A percentile compares a stretch with the other conserved stretches of the same genome.
Conservation (phyloP, 2,888 invertebrate genomes). For the Augiades crinisus region DNA sequence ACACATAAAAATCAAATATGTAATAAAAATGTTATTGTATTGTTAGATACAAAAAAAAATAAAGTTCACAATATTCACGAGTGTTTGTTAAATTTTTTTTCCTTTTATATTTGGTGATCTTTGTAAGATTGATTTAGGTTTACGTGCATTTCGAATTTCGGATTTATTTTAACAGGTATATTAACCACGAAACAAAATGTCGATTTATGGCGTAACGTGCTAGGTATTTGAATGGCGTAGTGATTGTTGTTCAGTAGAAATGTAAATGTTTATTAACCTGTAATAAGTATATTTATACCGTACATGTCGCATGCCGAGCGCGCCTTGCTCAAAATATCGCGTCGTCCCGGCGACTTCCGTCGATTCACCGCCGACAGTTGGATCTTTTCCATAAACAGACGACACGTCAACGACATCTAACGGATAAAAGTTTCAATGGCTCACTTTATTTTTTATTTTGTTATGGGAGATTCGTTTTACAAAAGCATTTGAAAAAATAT, state of each 20-base stretch:
- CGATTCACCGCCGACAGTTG: slow-evolving; percentile 53
- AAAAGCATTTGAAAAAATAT: too few relatives aligned
- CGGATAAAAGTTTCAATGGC: not conserved
- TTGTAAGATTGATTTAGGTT: too few relatives aligned
- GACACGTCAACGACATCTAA: slow-evolving; percentile 10
- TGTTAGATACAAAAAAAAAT: too few relatives aligned
- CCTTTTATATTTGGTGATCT: too few relatives aligned
- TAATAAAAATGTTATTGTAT: too few relatives aligned
- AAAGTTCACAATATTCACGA: too few relatives aligned
- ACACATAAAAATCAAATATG: too few relatives aligned
- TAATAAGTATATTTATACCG: slow-evolving; percentile 44
- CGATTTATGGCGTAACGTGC: slow-evolving; percentile 1
- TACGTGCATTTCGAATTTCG: too few relatives aligned
- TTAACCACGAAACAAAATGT: too few relatives aligned
- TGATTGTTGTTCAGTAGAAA: not conserved
- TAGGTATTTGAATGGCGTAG: slow-evolving; percentile 14
- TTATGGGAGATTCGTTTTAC: too few relatives aligned
- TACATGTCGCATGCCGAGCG: slow-evolving; percentile 54
- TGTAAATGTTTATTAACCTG: slow-evolving; percentile 3
- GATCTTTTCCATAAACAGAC: slow-evolving; percentile 32
- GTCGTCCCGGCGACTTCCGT: slow-evolving; percentile 70
- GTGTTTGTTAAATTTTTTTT: too few relatives aligned
- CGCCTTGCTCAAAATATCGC: slow-evolving; percentile 73
- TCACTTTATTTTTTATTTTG: not conserved
- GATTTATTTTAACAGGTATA: too few relatives aligned